These are phyloP conservation scores for Rhopilema esculentum DNA, from an alignment of 30 jellyfish, hydroid and myxozoan species.

Conservation along the genomic window DNA sequence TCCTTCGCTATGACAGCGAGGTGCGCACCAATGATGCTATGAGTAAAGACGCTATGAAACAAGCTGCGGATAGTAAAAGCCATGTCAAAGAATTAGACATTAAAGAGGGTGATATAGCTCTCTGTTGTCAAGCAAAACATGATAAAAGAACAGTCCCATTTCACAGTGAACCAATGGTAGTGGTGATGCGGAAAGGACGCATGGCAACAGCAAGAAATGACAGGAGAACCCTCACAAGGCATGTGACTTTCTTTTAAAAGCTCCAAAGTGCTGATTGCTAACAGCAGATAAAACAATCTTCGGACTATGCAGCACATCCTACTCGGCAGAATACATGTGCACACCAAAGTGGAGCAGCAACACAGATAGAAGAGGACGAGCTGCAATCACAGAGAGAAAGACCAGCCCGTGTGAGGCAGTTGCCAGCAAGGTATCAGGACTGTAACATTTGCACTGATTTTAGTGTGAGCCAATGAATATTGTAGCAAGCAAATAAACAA, in stretches of 20 bases:
- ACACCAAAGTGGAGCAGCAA: no score
- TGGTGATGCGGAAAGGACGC: slow-evolving; percentile 20
- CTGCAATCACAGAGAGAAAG: no score
- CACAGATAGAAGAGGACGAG: no score
- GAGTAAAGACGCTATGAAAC: slow-evolving; percentile 41
- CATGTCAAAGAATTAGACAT: slow-evolving; percentile 5
- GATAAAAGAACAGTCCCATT: slow-evolving; percentile 30
- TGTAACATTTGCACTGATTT: no score
- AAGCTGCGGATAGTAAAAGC: slow-evolving; percentile 8
- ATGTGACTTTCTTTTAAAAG: slow-evolving; percentile 7
- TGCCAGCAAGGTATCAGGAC: no score
- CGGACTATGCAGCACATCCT: no score
- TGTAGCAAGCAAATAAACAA: no score
- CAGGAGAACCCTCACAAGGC: slow-evolving; percentile 22
- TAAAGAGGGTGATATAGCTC: slow-evolving; percentile 20
- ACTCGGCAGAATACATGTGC: no score
- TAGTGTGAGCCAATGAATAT: no score
- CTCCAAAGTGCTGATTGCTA: slow-evolving; percentile 12
- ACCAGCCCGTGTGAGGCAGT: no score
- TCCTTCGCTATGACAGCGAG: not conserved
- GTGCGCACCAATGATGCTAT: not conserved
- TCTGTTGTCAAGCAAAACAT: slow-evolving; percentile 6
- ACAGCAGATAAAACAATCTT: no score
- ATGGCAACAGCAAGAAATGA: slow-evolving; percentile 8
- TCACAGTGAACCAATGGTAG: slow-evolving; percentile 3